A percentile compares a stretch with the other conserved stretches of the same genome.
Conservation (phyloP, 2,113 vertebrate species). For the Nerophis lumbriciformis region DNA sequence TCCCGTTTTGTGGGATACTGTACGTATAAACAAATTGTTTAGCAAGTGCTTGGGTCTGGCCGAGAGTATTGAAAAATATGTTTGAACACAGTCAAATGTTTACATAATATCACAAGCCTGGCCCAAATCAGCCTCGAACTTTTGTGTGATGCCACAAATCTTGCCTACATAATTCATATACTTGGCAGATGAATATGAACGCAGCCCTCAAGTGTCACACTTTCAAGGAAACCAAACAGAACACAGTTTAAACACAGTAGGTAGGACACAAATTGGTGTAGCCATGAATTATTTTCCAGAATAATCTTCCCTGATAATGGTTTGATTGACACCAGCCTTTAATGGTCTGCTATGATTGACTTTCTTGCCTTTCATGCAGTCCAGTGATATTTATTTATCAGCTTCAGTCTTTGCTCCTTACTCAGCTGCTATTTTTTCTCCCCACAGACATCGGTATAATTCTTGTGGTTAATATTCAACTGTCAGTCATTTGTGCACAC, state of each 20-base stretch:
- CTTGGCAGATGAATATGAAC: not conserved
- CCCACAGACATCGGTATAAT: constrained; percentile 20
- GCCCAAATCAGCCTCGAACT: no score
- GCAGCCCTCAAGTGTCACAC: not conserved
- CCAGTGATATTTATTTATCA: constrained; percentile 71
- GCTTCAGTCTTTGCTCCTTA: constrained; percentile 19
- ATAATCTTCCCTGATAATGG: constrained; percentile 6
- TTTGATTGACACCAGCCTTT: constrained; percentile 68
- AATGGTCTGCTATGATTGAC: constrained; percentile 49
- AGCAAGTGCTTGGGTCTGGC: no score
- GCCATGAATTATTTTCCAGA: not conserved
- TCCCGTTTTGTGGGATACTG: no score
- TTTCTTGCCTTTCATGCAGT: constrained; percentile 44
- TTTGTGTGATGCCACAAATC: no score
- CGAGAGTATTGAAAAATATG: no score
- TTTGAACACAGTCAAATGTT: no score
- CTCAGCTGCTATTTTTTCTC: constrained; percentile 34
- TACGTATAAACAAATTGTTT: no score
- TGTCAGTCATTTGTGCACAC: constrained; percentile 38
- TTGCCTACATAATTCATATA: not conserved
- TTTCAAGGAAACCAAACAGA: not conserved
- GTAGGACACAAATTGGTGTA: not conserved
- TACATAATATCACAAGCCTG: no score
- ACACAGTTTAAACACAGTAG: not conserved
- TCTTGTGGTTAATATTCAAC: constrained; percentile 37